Conservation (phyloP, 2,797 vertebrate species). For the Darevskia mixta region DNA sequence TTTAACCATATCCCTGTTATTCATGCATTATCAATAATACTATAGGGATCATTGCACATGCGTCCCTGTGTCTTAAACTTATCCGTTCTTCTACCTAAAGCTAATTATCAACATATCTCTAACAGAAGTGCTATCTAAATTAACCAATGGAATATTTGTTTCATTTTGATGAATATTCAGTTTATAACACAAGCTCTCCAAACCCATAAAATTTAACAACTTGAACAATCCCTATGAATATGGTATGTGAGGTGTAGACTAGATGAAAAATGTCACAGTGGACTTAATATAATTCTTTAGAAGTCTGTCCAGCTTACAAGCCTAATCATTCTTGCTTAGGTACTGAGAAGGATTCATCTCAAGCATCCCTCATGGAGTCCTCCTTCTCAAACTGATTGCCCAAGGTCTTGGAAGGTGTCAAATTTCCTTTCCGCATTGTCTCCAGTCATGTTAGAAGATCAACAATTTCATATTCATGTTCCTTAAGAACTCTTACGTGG, state of each 20-base stretch:
- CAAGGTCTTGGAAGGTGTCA: background rate
- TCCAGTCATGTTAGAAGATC: too few relatives aligned
- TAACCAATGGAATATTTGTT: slow-evolving; percentile 4
- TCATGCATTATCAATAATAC: slow-evolving; percentile 15
- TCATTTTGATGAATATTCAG: slow-evolving; percentile 1
- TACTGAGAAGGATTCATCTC: background rate
- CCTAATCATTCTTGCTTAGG: background rate
- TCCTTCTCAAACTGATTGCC: background rate
- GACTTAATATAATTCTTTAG: background rate
- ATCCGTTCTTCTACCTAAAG: background rate
- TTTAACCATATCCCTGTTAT: background rate
- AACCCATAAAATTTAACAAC: background rate
- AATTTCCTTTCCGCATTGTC: background rate
- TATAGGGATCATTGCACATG: slow-evolving; percentile 7
- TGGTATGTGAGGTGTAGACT: background rate
- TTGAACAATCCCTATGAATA: background rate
- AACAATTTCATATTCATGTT: too few relatives aligned
- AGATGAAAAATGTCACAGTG: background rate
- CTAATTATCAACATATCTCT: slow-evolving; percentile 10
- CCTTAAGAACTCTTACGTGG: too few relatives aligned
- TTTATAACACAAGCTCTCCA: background rate
- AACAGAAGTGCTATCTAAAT: background rate
- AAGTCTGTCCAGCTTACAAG: background rate
- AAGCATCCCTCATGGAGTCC: too few relatives aligned
- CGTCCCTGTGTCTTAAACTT: background rate